Conservation (phyloP, 2,888 invertebrate genomes). For the Lochmaea crataegi region DNA sequence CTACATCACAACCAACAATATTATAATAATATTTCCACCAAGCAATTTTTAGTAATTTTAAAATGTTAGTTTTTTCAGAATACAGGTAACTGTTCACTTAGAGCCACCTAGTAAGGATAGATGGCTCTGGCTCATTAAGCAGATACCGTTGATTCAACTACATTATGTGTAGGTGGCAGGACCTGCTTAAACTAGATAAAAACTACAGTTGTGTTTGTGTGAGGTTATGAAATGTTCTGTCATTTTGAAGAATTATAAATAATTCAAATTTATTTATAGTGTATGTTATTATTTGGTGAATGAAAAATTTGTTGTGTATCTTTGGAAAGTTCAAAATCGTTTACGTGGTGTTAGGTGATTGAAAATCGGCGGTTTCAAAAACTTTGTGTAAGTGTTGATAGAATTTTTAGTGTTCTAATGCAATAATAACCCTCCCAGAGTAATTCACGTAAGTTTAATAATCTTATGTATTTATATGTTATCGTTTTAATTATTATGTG, state of each 20-base stretch:
- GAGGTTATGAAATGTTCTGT: constrained; percentile 42
- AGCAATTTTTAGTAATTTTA: too few species aligned
- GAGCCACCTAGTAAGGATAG: too few species aligned
- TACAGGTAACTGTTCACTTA: too few species aligned
- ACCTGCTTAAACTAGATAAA: constrained; percentile 17
- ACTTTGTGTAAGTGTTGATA: constrained; percentile 13
- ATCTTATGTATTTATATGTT: background rate
- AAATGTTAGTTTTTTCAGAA: too few species aligned
- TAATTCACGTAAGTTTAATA: constrained; percentile 23
- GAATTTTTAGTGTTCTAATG: constrained; percentile 28
- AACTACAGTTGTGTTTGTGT: constrained; percentile 16
- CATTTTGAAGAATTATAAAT: constrained; percentile 43
- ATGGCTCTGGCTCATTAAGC: background rate
- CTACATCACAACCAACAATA: background rate
- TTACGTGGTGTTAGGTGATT: constrained; percentile 10
- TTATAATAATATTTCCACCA: background rate
- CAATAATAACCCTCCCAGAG: constrained; percentile 17
- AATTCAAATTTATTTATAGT: constrained; percentile 43
- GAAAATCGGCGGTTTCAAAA: constrained; percentile 14
- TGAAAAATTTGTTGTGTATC: constrained; percentile 30
- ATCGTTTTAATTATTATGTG: background rate
- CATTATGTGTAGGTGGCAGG: background rate
- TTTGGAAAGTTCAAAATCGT: constrained; percentile 34
- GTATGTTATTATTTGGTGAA: constrained; percentile 34
- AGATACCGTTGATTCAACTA: background rate